A percentile compares a stretch with the other conserved stretches of the same genome.
These are phyloP conservation scores for Crepidodera aurea DNA, from an alignment of 2,888 invertebrate genomes.

Conservation along the genomic window DNA sequence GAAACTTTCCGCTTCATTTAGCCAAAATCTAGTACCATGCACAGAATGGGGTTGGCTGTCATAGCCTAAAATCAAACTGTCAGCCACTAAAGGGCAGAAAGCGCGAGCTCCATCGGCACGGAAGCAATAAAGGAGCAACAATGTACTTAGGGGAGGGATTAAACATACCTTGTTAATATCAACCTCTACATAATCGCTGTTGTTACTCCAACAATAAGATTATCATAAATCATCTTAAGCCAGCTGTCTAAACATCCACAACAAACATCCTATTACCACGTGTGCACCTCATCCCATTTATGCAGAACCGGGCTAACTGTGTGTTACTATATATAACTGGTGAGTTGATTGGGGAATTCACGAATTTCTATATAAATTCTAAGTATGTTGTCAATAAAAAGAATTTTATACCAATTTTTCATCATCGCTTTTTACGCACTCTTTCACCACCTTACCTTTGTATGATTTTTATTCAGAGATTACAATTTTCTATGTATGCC, in stretches of 20 bases:
- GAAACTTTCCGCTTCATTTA: constrained; percentile 19
- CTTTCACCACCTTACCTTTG: too few species aligned
- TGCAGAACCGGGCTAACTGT: not conserved
- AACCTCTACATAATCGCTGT: constrained; percentile 47
- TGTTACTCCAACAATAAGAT: constrained; percentile 51
- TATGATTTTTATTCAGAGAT: too few species aligned
- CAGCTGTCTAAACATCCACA: constrained; percentile 52
- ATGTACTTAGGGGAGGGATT: constrained; percentile 36
- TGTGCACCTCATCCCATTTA: not conserved
- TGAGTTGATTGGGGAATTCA: too few species aligned
- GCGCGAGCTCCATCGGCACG: not conserved
- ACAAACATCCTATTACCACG: constrained; percentile 34
- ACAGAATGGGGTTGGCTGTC: constrained; percentile 1
- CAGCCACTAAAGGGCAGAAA: not conserved
- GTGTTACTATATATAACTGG: too few species aligned
- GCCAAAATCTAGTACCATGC: not conserved
- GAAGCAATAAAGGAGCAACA: constrained; percentile 31
- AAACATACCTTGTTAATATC: constrained; percentile 42
- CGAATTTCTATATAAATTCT: too few species aligned
- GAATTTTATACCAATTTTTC: too few species aligned
- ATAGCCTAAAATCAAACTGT: constrained; percentile 21
- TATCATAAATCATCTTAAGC: constrained; percentile 52
- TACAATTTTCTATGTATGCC: too few species aligned
- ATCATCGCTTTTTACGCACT: too few species aligned
- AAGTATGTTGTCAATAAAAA: too few species aligned